These are phyloP conservation scores for Psilopsiagon aurifrons DNA, from an alignment of 2,113 vertebrate genomes.

Conservation along the genomic window DNA sequence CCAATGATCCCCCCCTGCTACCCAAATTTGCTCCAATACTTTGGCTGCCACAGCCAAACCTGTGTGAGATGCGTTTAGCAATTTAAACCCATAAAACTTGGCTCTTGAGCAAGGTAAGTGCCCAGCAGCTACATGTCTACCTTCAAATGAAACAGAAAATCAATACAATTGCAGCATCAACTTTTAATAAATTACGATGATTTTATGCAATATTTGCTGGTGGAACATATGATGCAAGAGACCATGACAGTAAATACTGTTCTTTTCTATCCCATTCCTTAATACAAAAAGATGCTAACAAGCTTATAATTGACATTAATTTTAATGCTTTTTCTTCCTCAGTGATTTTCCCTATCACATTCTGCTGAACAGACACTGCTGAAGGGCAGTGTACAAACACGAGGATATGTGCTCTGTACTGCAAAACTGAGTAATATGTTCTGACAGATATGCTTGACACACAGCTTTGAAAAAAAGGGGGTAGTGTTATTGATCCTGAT, in stretches of 20 bases:
- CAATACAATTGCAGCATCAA: background rate
- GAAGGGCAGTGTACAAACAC: background rate
- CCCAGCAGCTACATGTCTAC: background rate
- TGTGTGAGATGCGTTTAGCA: background rate
- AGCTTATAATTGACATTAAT: background rate
- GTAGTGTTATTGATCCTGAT: background rate
- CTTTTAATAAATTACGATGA: background rate
- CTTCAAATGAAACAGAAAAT: background rate
- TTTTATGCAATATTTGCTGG: background rate
- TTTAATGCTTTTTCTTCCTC: background rate
- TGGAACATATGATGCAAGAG: background rate
- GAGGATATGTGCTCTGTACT: background rate
- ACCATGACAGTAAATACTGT: background rate
- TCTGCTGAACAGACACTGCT: background rate
- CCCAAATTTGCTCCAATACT: background rate
- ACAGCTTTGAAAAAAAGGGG: background rate
- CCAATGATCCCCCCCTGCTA: rapidly evolving
- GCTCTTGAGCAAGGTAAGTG: background rate
- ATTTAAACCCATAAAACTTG: background rate
- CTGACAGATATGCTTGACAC: background rate
- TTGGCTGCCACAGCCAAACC: background rate
- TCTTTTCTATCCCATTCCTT: background rate
- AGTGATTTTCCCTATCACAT: background rate
- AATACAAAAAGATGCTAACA: background rate
- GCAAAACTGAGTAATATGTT: background rate